Evolutionary conservation across 2,113 vertebrate species (phyloP), one percentile per base, ranked within the genome.

Genomic region (Anoplopoma fimbria): DNA sequence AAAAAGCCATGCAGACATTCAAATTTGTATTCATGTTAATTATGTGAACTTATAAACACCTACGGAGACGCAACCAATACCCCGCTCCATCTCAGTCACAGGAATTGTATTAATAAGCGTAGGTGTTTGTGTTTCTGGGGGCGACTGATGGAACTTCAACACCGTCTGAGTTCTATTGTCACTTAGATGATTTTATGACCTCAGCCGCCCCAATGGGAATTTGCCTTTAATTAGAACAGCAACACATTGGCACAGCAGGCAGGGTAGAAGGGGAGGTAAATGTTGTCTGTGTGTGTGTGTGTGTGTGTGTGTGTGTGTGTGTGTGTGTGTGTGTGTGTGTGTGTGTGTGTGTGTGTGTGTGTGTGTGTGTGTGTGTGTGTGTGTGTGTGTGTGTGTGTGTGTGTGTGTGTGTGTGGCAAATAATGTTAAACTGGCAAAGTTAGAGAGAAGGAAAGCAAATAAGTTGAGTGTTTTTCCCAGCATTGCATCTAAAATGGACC

Each of bases 151-250:
- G 68, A 71, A 62, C 58, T 63, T 57, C 61, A 87, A 73, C 82
- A 76, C 75, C 17, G 10, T 64, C 77, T 62, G 67, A 76, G 45
- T 58, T 49, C 27, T 45, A 25, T 61, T 71, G 72, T 84, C 82
- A 71, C 75, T 87, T 82, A 61, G 68, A 67, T 23, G 70, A 40
- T 79, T 86, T 85, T 76, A 70, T 75, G 80, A 81, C 51, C 77
- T 82, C 57, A 14, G 55, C 65, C n/a, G 1, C 77, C 77, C 69
- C 45, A 38, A 8, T 72, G 82, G 76, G 85, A 83, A 85, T 78
- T 34, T 0, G 5, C 74, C 76, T 77, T 83, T 88, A 88, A 91
- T 89, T 88, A 88, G 77, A 84, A 85, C 63, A 86, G 87, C 79
- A 77, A 60, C 61, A 75, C 75, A 81, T 15, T 74, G 82, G 70